Base-by-base conservation (phyloP, 2,888 invertebrate species). In the Achlya flavicornis region DNA sequence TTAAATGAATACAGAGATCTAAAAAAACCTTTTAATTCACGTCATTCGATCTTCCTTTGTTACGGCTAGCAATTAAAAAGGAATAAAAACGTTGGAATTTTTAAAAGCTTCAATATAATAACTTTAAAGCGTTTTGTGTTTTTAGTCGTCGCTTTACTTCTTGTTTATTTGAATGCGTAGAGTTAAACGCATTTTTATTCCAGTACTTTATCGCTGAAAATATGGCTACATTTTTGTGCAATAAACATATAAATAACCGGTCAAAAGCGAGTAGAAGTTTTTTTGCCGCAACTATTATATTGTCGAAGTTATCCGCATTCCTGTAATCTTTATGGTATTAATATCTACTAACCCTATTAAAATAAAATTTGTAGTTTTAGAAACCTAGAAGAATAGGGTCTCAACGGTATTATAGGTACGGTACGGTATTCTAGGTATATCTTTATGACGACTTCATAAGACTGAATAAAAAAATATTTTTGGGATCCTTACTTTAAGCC, bases 11-110 rank as follows among this genome's bases (percentile, higher is more conserved):
- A 68, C 63, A 73, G 71, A 75, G 73, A 71, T 76, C 69, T 75
- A 75, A 79, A 80, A 33, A 75, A 73, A 73, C 68, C 76, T 75
- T 82, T 82, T 79, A 76, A 81, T 83, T 85, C 84, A 81, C 79
- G 76, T 79, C 79, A 82, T 83, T 83, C 81, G 83, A 85, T 84
- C 77, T 80, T 80, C 82, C 82, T 88, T 88, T 89, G 86, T 89
- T 83, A 78, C 74, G 73, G 79, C 62, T 67, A 83, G 82, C 88
- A 89, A 89, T 89, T 89, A 88, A 88, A 86, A 83, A 80, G 70
- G 76, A 82, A 80, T 78, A 78, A 84, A 80, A 81, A 74, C 72
- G 74, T 66, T 72, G 74, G 71, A 77, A 77, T 80, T 82, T 48
- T 80, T 75, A 75, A 84, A 82, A 74, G 72, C 68, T 58, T 33